These are phyloP conservation scores for Prunella fulvescens DNA, from an alignment of 2,113 vertebrate genomes.

Conservation along the genomic window DNA sequence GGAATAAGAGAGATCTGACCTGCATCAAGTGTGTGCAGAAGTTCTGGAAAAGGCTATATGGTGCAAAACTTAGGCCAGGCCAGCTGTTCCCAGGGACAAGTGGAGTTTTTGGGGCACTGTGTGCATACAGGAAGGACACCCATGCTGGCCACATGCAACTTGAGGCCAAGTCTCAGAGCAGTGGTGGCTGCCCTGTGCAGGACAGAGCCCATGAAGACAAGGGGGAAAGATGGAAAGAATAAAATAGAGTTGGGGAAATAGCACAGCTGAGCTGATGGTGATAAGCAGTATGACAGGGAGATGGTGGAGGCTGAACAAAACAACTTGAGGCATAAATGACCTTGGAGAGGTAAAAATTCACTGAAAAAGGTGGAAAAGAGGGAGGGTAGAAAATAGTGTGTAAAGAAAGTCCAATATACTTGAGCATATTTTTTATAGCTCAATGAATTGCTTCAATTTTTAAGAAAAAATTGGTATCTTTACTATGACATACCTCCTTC, in stretches of 20 bases:
- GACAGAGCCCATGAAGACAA: neutral
- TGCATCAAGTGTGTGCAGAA: neutral
- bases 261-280: neutral
- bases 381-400: fast-evolving
- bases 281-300: neutral
- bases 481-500: neutral
- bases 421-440: neutral
- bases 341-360: neutral
- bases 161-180: neutral
- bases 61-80: neutral
- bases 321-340: neutral
- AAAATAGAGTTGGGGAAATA: neutral
- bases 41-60: neutral
- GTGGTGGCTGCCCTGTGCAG: neutral
- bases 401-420: neutral
- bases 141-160: neutral
- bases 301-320: neutral
- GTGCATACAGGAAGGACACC: neutral
- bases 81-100: neutral
- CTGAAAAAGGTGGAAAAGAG: neutral
- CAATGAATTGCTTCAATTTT: neutral
- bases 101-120: fast-evolving
- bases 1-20: neutral
- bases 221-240: neutral
- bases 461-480: neutral